Evolutionary conservation across 2,888 invertebrate species (phyloP).

Genomic region (Adelognathus sp.): DNA sequence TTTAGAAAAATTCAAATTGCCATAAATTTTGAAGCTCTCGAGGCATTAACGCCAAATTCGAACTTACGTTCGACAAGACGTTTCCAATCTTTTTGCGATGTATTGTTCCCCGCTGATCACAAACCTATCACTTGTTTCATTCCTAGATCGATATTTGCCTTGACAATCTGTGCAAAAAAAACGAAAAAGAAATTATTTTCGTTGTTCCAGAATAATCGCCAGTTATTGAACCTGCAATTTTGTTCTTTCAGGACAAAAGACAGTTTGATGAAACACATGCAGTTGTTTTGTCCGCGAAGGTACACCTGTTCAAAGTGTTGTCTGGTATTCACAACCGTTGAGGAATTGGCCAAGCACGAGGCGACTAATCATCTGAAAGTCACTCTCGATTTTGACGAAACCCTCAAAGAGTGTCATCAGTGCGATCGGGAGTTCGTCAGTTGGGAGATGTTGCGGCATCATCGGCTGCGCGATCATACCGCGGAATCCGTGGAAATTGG

Average conservation of each 20-base stretch:
- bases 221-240: conserved; percentile 44
- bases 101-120: too few species aligned
- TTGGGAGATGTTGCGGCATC: conserved; percentile 75
- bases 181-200: background rate
- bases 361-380: conserved; percentile 71
- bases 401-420: conserved; percentile 71
- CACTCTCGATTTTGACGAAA: conserved; percentile 69
- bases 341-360: conserved; percentile 75
- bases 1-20: too few species aligned
- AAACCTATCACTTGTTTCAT: too few species aligned
- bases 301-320: conserved; percentile 73
- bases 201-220: conserved; percentile 69
- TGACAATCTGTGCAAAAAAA: too few species aligned
- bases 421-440: conserved; percentile 75
- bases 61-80: too few species aligned
- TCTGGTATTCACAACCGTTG: conserved; percentile 68
- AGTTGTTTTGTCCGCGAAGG: conserved; percentile 71
- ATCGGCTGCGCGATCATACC: conserved; percentile 72
- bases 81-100: too few species aligned
- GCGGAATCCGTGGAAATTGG: conserved; percentile 64
- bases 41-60: too few species aligned
- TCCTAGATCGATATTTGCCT: too few species aligned
- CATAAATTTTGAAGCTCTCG: too few species aligned
- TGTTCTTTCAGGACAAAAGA: conserved; percentile 70
- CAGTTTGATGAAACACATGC: conserved; percentile 72